These are phyloP conservation scores for Dipodomys stephensi DNA, from an alignment of 2,113 vertebrate species.

Conservation along the genomic window DNA sequence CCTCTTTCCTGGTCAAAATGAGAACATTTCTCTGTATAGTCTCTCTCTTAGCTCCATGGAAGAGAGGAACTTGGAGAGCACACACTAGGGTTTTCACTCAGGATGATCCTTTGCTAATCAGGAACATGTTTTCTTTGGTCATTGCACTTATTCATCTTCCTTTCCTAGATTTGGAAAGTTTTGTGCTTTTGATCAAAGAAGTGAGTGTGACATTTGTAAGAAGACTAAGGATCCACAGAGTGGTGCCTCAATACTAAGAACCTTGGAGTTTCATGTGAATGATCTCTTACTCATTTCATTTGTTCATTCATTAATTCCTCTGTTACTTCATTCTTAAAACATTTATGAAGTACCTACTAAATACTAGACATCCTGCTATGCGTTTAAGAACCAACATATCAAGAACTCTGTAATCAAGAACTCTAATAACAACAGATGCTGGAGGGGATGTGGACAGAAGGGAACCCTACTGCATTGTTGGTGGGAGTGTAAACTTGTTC, in stretches of 20 bases:
- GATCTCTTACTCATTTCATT: constrained; percentile 1
- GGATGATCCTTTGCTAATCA: neutral
- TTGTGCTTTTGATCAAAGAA: constrained; percentile 26
- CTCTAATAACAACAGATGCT: too few relatives aligned
- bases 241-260: neutral
- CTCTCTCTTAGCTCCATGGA: neutral
- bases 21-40: neutral
- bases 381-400: neutral
- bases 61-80: constrained; percentile 36
- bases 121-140: neutral
- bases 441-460: too few relatives aligned
- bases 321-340: neutral
- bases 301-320: constrained; percentile 16
- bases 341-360: constrained; percentile 2
- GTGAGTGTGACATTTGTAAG: neutral
- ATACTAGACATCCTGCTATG: neutral
- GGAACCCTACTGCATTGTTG: too few relatives aligned
- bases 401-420: too few relatives aligned
- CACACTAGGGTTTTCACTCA: neutral
- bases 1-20: constrained; percentile 20
- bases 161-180: neutral
- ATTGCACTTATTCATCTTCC: neutral
- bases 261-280: neutral
- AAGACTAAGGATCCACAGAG: neutral
- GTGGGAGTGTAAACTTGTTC: too few relatives aligned